A percentile compares a stretch with the other conserved stretches of the same genome.
Conservation (phyloP, 2,888 invertebrate genomes). For the Ypsolopha sequella region DNA sequence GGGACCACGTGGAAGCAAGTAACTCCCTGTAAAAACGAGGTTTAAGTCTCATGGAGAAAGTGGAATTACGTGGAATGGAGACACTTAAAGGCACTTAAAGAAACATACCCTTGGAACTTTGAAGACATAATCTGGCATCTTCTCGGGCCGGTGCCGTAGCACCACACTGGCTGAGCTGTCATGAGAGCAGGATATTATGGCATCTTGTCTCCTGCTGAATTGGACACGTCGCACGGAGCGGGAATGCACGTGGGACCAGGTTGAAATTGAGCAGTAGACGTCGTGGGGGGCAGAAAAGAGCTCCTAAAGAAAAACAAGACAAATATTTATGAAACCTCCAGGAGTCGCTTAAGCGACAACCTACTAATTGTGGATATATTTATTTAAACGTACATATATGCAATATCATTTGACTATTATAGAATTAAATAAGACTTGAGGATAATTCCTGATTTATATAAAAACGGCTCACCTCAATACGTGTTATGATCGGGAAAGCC, state of each 20-base stretch:
- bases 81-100: background rate
- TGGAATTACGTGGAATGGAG: too few species aligned
- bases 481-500: too few species aligned
- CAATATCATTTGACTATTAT: too few species aligned
- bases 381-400: too few species aligned
- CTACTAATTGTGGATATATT: too few species aligned
- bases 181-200: background rate
- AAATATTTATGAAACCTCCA: background rate
- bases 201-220: conserved; percentile 45
- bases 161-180: conserved; percentile 37
- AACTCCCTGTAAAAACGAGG: conserved; percentile 55
- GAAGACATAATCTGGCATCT: conserved; percentile 63
- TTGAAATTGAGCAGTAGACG: conserved; percentile 44
- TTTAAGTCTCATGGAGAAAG: too few species aligned
- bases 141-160: conserved; percentile 57
- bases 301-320: conserved; percentile 41
- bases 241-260: conserved; percentile 52
- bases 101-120: conserved; percentile 64
- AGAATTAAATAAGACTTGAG: too few species aligned
- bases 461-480: too few species aligned
- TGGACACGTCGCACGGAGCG: conserved; percentile 58
- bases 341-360: too few species aligned
- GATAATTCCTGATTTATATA: too few species aligned
- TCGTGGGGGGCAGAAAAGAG: conserved; percentile 55
- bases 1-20: conserved; percentile 67